A percentile compares a stretch with the other conserved stretches of the same genome.
These are phyloP conservation scores for Maniola jurtina DNA, from an alignment of 1,140 invertebrate species.

Conservation along the genomic window DNA sequence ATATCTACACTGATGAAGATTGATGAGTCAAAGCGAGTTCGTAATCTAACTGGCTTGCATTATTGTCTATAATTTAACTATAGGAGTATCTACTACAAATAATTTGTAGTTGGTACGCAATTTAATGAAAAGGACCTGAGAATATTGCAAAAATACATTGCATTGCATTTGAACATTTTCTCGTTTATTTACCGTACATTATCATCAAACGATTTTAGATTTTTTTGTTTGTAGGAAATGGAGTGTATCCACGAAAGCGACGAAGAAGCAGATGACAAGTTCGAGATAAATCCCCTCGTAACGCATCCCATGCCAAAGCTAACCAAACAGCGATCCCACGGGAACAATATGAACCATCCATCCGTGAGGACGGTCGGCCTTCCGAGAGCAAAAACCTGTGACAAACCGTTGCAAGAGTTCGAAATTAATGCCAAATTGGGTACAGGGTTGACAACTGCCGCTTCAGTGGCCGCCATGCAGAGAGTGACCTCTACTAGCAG, in stretches of 20 bases:
- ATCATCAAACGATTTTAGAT: constrained; percentile 9
- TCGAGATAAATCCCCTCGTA: constrained; percentile 72
- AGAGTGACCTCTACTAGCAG: constrained; percentile 77
- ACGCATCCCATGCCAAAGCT: constrained; percentile 65
- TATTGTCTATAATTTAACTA: too few relatives aligned
- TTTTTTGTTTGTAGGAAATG: constrained; percentile 76
- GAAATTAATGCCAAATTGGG: constrained; percentile 53
- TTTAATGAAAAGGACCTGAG: neutral
- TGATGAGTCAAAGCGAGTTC: too few relatives aligned
- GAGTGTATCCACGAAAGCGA: constrained; percentile 81
- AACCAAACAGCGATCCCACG: constrained; percentile 59
- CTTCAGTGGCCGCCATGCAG: constrained; percentile 77
- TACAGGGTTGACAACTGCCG: constrained; percentile 65
- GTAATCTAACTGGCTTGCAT: too few relatives aligned
- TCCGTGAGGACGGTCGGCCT: constrained; percentile 66
- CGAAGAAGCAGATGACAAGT: constrained; percentile 77
- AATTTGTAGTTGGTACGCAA: too few relatives aligned
- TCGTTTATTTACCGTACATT: neutral
- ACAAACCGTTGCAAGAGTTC: constrained; percentile 79
- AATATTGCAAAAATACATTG: too few relatives aligned
- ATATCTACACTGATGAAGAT: too few relatives aligned
- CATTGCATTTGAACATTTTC: neutral
- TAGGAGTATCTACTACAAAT: too few relatives aligned
- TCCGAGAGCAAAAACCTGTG: constrained; percentile 72
- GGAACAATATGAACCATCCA: constrained; percentile 69